Percentiles rank a stretch among this genome's conserved stretches.
phyloP scores from a whole-genome alignment of 1,140 invertebrate species.

The Apis cerana region DNA sequence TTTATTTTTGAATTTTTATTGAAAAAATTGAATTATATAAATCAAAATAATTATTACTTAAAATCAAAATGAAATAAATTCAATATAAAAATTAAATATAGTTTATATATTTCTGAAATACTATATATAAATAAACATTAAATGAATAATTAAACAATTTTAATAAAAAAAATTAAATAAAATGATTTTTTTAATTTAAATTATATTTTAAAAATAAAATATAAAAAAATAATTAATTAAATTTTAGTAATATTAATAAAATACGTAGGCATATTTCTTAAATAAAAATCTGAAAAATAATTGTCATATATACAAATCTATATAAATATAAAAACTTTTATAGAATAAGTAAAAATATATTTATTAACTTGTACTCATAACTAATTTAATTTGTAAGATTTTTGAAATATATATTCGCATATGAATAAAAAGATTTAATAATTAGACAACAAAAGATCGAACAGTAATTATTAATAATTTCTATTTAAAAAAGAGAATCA shows the following conservation, averaged over 20 bases:
- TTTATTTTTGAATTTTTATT: not conserved
- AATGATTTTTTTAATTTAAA: not conserved
- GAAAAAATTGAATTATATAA: not conserved
- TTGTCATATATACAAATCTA: not conserved
- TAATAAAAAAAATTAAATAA: not conserved
- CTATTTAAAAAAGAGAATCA: constrained; percentile 30
- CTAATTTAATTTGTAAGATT: constrained; percentile 3
- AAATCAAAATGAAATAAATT: not conserved
- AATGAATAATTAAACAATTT: not conserved
- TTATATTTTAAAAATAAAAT: not conserved
- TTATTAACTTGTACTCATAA: not conserved
- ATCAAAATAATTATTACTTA: not conserved
- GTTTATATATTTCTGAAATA: not conserved
- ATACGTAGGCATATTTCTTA: not conserved
- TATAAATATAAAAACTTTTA: constrained; percentile 7
- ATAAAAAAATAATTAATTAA: not conserved
- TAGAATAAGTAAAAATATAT: constrained; percentile 14
- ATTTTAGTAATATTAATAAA: not conserved
- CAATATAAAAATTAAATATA: not conserved
- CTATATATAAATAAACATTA: not conserved
- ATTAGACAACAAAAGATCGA: not conserved
- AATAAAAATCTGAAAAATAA: not conserved
- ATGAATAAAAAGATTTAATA: not conserved
- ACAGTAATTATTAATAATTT: not conserved
- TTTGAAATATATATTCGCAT: not conserved